These are phyloP conservation scores for Corythoichthys haematopterus DNA, from an alignment of 2,113 vertebrate genomes.

Conservation along the genomic window DNA sequence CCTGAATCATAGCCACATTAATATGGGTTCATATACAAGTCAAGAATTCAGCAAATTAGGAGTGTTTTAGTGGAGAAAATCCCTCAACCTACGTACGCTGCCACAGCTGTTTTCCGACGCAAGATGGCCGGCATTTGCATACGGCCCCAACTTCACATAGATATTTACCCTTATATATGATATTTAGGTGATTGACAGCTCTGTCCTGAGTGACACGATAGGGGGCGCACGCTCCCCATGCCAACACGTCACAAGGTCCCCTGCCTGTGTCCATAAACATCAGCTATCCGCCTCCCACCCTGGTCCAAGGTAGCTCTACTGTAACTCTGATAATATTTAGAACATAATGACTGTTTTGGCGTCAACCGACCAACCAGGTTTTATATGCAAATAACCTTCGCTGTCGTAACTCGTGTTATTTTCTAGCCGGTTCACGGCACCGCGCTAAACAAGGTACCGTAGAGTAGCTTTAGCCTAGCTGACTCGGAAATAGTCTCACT, in stretches of 20 bases:
- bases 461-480: slow-evolving; percentile 45
- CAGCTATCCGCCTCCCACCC: slow-evolving; percentile 26
- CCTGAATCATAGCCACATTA: too few species aligned
- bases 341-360: not conserved
- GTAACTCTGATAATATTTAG: not conserved
- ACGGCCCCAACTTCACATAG: too few species aligned
- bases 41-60: too few species aligned
- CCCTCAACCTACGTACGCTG: too few species aligned
- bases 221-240: slow-evolving; percentile 15
- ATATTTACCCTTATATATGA: not conserved
- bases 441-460: slow-evolving; percentile 28
- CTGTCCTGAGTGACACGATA: slow-evolving; percentile 6
- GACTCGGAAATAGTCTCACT: slow-evolving; percentile 5
- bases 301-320: slow-evolving; percentile 43
- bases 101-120: too few species aligned
- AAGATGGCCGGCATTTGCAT: too few species aligned
- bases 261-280: slow-evolving; percentile 24
- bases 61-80: too few species aligned
- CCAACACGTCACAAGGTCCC: slow-evolving; percentile 30
- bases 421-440: slow-evolving; percentile 12
- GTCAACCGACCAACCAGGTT: not conserved
- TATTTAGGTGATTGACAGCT: not conserved
- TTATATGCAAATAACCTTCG: not conserved
- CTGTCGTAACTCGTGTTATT: not conserved
- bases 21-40: too few species aligned